A percentile compares a stretch with the other conserved stretches of the same genome.
These are phyloP conservation scores for Tachycineta bicolor DNA, from an alignment of 2,113 vertebrate genomes.

Conservation along the genomic window DNA sequence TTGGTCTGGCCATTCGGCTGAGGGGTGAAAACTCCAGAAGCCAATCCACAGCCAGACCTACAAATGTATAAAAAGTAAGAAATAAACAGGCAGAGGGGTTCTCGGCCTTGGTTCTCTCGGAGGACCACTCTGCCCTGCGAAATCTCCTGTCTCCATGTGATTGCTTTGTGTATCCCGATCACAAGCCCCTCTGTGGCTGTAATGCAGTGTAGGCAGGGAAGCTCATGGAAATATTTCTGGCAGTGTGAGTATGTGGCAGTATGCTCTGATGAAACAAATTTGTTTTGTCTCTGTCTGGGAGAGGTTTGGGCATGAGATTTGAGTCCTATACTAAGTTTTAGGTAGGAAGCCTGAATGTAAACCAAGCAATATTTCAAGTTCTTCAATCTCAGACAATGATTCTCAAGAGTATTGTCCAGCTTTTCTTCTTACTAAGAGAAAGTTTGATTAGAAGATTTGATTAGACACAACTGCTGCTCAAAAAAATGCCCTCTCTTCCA, in stretches of 20 bases:
- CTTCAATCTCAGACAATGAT: neutral
- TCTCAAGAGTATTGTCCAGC: neutral
- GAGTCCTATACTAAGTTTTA: neutral
- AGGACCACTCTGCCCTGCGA: no score
- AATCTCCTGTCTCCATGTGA: no score
- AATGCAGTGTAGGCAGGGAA: neutral
- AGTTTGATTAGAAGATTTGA: conserved; percentile 57
- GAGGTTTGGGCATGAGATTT: neutral
- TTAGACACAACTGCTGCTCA: conserved; percentile 15
- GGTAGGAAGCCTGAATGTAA: neutral
- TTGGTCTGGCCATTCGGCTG: no score
- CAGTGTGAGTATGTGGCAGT: neutral
- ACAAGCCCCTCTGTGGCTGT: neutral
- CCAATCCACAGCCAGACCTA: no score
- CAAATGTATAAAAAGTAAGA: no score
- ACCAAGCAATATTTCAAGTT: neutral
- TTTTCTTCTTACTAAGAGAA: neutral
- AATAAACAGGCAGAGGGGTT: no score
- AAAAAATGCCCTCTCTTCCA: conserved; percentile 4
- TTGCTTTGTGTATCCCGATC: no score
- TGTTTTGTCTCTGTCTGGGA: neutral
- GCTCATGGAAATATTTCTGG: neutral
- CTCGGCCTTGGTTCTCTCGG: no score
- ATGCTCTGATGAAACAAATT: neutral
- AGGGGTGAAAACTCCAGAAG: no score